A percentile compares a stretch with the other conserved stretches of the same genome.
Evolutionary conservation across 2,888 invertebrate species (phyloP).

Genomic region (Eilema caniola): DNA sequence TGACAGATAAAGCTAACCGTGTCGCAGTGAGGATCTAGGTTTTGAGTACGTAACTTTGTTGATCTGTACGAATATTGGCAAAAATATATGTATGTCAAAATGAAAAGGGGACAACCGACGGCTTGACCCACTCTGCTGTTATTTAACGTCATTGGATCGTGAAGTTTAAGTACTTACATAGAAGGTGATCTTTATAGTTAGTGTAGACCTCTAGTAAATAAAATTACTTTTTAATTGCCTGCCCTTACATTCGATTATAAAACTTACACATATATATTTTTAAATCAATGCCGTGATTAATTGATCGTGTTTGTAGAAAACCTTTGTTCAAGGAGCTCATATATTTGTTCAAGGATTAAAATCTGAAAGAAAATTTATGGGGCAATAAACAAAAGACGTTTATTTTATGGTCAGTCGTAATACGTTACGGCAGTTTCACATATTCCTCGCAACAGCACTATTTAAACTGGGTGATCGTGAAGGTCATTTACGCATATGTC

Average conservation of each 20-base stretch:
- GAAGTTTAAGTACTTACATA: neutral
- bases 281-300: neutral
- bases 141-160: constrained; percentile 23
- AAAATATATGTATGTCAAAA: constrained; percentile 70
- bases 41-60: constrained; percentile 75
- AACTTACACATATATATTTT: neutral
- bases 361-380: constrained; percentile 22
- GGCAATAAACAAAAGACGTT: constrained; percentile 29
- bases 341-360: constrained; percentile 12
- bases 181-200: neutral
- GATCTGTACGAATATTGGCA: constrained; percentile 68
- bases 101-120: constrained; percentile 66
- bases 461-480: constrained; percentile 62
- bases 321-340: constrained; percentile 8
- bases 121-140: constrained; percentile 55
- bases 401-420: constrained; percentile 28
- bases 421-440: constrained; percentile 49
- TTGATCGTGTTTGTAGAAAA: constrained; percentile 8
- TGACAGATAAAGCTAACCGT: constrained; percentile 78
- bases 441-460: constrained; percentile 57
- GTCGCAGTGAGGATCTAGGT: constrained; percentile 79
- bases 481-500: constrained; percentile 58
- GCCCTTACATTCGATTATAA: neutral
- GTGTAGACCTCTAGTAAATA: neutral
- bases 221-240: neutral